Conservation (phyloP, 37 sponge, comb jelly and placozoan genomes). For the Ephydatia muelleri region DNA sequence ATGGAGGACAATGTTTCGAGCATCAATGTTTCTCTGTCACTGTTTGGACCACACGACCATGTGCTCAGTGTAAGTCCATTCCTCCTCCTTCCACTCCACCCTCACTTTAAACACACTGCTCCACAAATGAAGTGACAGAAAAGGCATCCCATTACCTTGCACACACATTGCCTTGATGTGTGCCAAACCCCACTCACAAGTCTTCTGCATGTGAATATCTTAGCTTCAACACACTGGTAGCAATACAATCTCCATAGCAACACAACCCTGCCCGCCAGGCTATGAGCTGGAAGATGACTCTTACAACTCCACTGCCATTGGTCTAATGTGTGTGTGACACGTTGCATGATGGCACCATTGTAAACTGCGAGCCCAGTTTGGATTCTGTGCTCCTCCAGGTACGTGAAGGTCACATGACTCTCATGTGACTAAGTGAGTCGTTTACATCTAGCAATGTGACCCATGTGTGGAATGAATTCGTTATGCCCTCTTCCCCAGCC, state of each 20-base stretch:
- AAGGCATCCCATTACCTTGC: no score
- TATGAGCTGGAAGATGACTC: background rate
- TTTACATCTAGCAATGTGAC: background rate
- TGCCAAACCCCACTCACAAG: background rate
- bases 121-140: no score
- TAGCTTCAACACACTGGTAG: background rate
- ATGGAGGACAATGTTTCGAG: no score
- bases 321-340: background rate
- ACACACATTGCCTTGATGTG: background rate
- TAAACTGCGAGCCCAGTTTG: background rate
- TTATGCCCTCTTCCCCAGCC: background rate
- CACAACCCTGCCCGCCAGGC: conserved; percentile 3
- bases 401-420: background rate
- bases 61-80: no score
- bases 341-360: background rate
- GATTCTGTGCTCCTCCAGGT: background rate
- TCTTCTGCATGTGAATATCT: no score
- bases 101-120: no score
- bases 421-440: no score
- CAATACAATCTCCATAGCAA: background rate
- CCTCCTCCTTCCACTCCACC: no score
- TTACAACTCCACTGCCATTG: background rate
- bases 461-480: background rate
- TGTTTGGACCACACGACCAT: no score
- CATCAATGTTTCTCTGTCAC: no score